phyloP scores from a whole-genome alignment of 2,113 vertebrate species.

The Pangasianodon gigas region DNA sequence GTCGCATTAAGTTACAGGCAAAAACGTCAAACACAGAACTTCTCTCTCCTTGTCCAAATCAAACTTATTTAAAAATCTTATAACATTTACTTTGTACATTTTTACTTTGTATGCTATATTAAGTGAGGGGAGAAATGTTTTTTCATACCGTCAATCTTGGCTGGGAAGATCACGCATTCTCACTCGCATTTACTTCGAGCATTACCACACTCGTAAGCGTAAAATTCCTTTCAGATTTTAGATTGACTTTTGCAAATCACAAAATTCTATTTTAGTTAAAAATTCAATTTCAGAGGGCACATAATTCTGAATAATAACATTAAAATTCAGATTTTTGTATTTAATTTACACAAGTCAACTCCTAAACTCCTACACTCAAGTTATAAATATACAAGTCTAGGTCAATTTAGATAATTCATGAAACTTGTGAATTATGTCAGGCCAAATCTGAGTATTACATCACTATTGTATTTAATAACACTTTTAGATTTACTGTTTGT shows the following conservation, averaged over 20 bases:
- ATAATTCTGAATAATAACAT: too few relatives aligned
- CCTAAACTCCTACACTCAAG: too few relatives aligned
- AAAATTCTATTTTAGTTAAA: too few relatives aligned
- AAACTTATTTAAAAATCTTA: background rate
- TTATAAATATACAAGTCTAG: background rate
- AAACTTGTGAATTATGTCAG: background rate
- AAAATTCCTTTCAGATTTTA: too few relatives aligned
- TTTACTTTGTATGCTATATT: too few relatives aligned
- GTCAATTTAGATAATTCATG: background rate
- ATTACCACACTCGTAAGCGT: too few relatives aligned
- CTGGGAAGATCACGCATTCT: background rate
- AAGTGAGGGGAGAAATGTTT: background rate
- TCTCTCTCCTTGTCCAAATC: background rate
- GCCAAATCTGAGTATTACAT: background rate
- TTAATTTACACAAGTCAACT: background rate
- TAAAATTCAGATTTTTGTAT: too few relatives aligned
- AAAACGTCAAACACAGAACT: background rate
- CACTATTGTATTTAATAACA: background rate
- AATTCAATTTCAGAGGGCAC: too few relatives aligned
- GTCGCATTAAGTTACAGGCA: background rate
- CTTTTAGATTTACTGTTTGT: background rate
- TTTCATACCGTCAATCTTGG: too few relatives aligned
- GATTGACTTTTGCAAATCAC: too few relatives aligned
- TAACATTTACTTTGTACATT: background rate
- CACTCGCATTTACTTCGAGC: too few relatives aligned